phyloP scores from a whole-genome alignment of 1,140 invertebrate species.

The Ceratina calcarata region DNA sequence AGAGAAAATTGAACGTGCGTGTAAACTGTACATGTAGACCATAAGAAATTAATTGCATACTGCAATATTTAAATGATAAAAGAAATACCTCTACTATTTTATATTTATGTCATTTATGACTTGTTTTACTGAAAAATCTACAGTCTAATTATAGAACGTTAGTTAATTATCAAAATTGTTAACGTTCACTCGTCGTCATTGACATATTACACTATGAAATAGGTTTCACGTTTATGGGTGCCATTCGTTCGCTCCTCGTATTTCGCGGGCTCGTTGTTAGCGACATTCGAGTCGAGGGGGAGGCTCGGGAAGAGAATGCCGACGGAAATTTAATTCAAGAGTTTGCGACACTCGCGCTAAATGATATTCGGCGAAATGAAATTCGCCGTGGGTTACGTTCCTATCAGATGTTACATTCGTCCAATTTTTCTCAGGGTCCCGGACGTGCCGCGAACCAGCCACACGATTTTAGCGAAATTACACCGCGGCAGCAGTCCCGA shows the following conservation, averaged over 20 bases:
- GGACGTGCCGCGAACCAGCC: no score
- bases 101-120: no score
- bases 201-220: neutral
- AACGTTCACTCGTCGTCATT: neutral
- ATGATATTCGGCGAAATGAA: conserved; percentile 41
- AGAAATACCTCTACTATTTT: no score
- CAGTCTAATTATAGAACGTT: no score
- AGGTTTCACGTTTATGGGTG: no score
- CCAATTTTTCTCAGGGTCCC: neutral
- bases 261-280: neutral
- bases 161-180: conserved; percentile 10
- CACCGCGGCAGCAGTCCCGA: neutral
- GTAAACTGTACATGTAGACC: no score
- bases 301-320: neutral
- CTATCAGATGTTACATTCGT: conserved; percentile 24
- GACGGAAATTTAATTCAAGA: conserved; percentile 30
- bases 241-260: neutral
- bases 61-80: no score
- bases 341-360: conserved; percentile 24
- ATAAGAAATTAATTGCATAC: no score
- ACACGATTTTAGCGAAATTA: conserved; percentile 2
- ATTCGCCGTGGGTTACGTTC: conserved; percentile 26
- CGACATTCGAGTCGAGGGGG: neutral
- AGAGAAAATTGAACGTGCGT: no score
- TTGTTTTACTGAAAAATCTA: no score